These are phyloP conservation scores for Aldabrachelys gigantea DNA, from an alignment of 2,113 vertebrate genomes.

Conservation along the genomic window DNA sequence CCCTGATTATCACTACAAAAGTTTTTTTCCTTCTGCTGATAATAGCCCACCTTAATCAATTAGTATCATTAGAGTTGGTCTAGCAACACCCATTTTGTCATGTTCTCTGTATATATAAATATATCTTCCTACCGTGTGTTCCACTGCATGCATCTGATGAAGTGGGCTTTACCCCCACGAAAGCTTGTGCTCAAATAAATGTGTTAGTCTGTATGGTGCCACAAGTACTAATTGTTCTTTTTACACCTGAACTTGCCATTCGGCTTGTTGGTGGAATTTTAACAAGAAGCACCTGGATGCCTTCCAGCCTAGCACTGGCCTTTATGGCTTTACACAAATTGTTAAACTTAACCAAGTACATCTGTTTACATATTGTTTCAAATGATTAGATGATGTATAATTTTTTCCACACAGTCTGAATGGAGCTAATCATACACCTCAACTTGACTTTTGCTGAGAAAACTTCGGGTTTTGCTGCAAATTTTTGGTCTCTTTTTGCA, in stretches of 20 bases:
- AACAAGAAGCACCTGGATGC: constrained; percentile 66
- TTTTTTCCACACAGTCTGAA: fast-evolving
- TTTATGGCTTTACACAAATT: constrained; percentile 30
- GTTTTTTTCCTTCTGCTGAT: too few species aligned
- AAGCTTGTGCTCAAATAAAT: too few species aligned
- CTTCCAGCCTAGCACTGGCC: background rate
- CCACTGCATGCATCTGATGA: too few species aligned
- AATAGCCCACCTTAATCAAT: too few species aligned
- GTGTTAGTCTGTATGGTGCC: too few species aligned
- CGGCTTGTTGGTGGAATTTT: constrained; percentile 53
- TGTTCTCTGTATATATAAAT: too few species aligned
- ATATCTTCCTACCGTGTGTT: too few species aligned
- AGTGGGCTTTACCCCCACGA: too few species aligned
- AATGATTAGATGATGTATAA: background rate
- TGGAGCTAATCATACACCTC: background rate
- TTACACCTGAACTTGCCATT: constrained; percentile 32
- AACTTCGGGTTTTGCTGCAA: fast-evolving
- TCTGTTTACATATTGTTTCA: constrained; percentile 33
- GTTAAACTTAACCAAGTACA: constrained; percentile 61
- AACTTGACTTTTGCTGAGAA: background rate
- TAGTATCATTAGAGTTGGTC: too few species aligned
- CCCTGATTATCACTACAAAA: too few species aligned
- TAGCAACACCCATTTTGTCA: too few species aligned
- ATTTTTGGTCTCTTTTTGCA: fast-evolving
- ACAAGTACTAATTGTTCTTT: too few species aligned